Evolutionary conservation across 2,797 vertebrate species (phyloP).

Genomic region (Ambastaia sidthimunki): DNA sequence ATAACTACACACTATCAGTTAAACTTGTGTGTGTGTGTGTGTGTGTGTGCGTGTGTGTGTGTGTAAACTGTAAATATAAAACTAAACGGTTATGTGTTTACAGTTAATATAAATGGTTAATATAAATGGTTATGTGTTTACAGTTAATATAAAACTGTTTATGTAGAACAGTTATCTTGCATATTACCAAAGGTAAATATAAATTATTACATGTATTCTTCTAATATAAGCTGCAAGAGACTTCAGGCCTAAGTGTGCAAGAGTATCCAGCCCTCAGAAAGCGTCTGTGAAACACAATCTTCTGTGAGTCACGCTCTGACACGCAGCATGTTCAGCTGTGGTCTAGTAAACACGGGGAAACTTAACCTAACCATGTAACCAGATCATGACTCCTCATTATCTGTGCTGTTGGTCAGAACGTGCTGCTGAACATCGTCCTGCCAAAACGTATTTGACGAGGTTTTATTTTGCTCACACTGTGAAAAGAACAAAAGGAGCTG

Average conservation of each 20-base stretch:
- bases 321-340: not conserved
- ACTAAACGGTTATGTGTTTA: too few relatives aligned
- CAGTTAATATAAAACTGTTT: too few relatives aligned
- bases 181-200: too few relatives aligned
- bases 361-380: conserved; percentile 17
- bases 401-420: conserved; percentile 7
- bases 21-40: too few relatives aligned
- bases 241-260: not conserved
- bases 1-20: too few relatives aligned
- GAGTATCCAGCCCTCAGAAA: not conserved
- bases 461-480: not conserved
- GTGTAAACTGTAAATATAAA: too few relatives aligned
- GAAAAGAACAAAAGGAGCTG: too few relatives aligned
- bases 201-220: not conserved
- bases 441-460: too few relatives aligned
- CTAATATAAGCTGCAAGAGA: not conserved
- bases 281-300: not conserved
- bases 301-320: not conserved
- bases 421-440: not conserved
- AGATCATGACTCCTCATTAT: conserved; percentile 6
- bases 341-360: conserved; percentile 16
- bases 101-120: too few relatives aligned
- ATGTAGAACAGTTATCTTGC: too few relatives aligned
- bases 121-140: too few relatives aligned
- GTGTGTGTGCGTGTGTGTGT: too few relatives aligned